A percentile compares a stretch with the other conserved stretches of the same genome.
These are phyloP conservation scores for Lepidocolaptes lacrymiger DNA, from an alignment of 2,797 vertebrate species.

Conservation along the genomic window DNA sequence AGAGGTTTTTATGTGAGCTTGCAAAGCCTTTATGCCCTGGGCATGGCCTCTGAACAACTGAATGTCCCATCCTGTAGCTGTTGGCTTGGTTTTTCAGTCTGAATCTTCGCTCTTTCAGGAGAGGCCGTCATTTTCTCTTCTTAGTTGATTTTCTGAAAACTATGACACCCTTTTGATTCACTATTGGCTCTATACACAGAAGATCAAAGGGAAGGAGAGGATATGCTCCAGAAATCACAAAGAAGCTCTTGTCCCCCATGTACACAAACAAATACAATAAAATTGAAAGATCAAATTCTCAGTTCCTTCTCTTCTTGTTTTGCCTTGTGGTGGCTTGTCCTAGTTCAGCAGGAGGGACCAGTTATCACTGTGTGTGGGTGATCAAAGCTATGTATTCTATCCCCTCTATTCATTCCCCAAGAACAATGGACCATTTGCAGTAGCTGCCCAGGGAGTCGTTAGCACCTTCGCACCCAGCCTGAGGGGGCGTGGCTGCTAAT, in stretches of 20 bases:
- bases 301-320: background rate
- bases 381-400: no score
- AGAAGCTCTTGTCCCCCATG: background rate
- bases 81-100: background rate
- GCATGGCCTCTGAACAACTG: background rate
- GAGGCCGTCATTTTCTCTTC: background rate
- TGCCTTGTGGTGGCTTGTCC: background rate
- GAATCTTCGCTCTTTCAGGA: background rate
- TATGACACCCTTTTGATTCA: background rate
- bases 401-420: no score
- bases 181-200: background rate
- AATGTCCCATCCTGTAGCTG: background rate
- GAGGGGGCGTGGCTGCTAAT: no score
- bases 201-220: background rate
- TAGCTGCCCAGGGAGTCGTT: no score
- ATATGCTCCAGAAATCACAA: background rate
- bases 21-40: background rate
- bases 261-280: background rate
- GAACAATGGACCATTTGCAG: no score
- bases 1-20: background rate
- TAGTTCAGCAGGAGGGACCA: no score
- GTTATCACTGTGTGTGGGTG: no score
- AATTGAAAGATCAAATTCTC: background rate
- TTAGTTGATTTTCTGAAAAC: background rate
- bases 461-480: no score